Conservation (phyloP, 2,888 invertebrate species). For the Zygothrica quintamaculata region DNA sequence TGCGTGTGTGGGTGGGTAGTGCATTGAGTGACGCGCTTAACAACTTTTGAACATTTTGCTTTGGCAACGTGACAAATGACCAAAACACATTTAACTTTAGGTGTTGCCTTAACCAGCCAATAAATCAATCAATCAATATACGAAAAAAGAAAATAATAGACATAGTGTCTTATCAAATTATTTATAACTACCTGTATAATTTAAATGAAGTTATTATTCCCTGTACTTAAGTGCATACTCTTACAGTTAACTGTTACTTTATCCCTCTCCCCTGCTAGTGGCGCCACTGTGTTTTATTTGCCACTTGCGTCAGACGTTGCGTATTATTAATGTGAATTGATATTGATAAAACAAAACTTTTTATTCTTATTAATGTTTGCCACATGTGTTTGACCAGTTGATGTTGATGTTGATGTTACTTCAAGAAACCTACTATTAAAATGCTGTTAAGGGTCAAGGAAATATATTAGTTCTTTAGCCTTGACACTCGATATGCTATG, state of each 20-base stretch:
- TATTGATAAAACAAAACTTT: background rate
- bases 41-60: conserved; percentile 22
- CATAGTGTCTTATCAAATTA: too few species aligned
- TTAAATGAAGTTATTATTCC: too few species aligned
- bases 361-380: conserved; percentile 7
- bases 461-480: too few species aligned
- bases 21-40: conserved; percentile 23
- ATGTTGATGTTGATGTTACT: background rate
- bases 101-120: conserved; percentile 5
- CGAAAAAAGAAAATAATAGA: too few species aligned
- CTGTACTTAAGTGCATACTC: too few species aligned
- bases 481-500: too few species aligned
- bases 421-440: too few species aligned
- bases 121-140: conserved; percentile 28
- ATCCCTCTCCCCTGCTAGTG: too few species aligned
- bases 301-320: conserved; percentile 27
- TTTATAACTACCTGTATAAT: too few species aligned
- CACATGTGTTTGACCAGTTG: background rate
- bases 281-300: conserved; percentile 15
- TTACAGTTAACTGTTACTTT: too few species aligned
- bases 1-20: background rate
- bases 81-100: conserved; percentile 37
- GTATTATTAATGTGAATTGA: conserved; percentile 47
- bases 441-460: too few species aligned
- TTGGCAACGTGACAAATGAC: conserved; percentile 44